Conservation (phyloP, 2,888 invertebrate genomes). For the Drosophila sordidapex region DNA sequence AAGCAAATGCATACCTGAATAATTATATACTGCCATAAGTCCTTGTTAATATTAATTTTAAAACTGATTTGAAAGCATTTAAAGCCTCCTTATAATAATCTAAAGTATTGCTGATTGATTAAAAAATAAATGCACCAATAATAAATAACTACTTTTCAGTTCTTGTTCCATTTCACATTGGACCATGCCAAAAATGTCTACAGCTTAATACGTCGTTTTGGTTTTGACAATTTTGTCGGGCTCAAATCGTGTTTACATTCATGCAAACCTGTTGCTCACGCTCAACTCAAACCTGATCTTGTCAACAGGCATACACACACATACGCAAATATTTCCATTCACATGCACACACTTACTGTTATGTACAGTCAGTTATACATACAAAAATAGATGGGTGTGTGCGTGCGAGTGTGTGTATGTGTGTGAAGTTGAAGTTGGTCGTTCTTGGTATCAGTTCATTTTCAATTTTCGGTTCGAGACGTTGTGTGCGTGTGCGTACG, state of each 20-base stretch:
- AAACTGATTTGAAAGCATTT: neutral
- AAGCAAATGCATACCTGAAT: neutral
- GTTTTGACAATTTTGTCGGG: conserved; percentile 48
- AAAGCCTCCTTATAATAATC: neutral
- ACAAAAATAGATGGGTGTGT: conserved; percentile 22
- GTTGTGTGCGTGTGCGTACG: conserved; percentile 51
- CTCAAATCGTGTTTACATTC: conserved; percentile 47
- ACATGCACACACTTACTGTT: conserved; percentile 31
- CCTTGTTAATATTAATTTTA: neutral
- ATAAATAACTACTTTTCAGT: neutral
- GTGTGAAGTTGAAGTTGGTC: conserved; percentile 58
- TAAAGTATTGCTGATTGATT: neutral
- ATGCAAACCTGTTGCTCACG: conserved; percentile 61
- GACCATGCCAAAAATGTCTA: neutral
- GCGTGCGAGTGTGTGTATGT: conserved; percentile 6
- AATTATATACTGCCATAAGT: neutral
- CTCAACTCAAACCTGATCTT: conserved; percentile 54
- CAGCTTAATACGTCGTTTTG: conserved; percentile 9
- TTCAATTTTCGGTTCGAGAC: conserved; percentile 60
- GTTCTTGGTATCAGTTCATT: conserved; percentile 59
- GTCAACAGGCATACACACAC: conserved; percentile 34
- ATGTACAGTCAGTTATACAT: conserved; percentile 41
- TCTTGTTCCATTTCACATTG: neutral
- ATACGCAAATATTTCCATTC: conserved; percentile 3
- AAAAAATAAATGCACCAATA: neutral